A percentile compares a stretch with the other conserved stretches of the same genome.
Evolutionary conservation across 2,888 invertebrate genomes (phyloP).

Genomic region (Cheilosia variabilis): DNA sequence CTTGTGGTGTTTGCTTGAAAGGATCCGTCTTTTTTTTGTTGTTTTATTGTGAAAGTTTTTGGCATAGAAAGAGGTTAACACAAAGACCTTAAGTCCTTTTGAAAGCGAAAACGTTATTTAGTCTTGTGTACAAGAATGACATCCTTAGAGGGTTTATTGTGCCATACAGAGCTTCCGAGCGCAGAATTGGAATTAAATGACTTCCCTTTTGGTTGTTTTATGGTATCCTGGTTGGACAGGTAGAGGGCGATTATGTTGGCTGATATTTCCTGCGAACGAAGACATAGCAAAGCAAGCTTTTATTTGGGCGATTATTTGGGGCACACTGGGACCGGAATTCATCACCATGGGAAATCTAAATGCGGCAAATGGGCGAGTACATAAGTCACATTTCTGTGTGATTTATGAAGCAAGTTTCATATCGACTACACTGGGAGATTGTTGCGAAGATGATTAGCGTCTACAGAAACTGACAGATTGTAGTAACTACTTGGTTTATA

Average conservation of each 20-base stretch:
- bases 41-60: slow-evolving; percentile 46
- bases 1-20: neutral
- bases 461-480: too few species aligned
- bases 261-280: slow-evolving; percentile 1
- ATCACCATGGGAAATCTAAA: too few species aligned
- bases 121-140: slow-evolving; percentile 31
- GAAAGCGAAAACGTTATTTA: slow-evolving; percentile 44
- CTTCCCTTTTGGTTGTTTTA: slow-evolving; percentile 7
- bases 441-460: too few species aligned
- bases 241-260: neutral
- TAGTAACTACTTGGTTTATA: too few species aligned
- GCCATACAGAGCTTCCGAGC: slow-evolving; percentile 8
- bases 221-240: neutral
- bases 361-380: too few species aligned
- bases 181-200: slow-evolving; percentile 63
- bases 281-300: neutral
- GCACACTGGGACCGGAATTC: too few species aligned
- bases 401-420: too few species aligned
- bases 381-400: too few species aligned
- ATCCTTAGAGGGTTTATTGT: slow-evolving; percentile 54
- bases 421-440: too few species aligned
- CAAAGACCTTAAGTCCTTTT: slow-evolving; percentile 51
- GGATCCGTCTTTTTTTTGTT: slow-evolving; percentile 50
- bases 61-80: slow-evolving; percentile 31
- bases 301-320: too few species aligned